Conservation (phyloP, 2,888 invertebrate genomes). For the Leptodirus hochenwartii region DNA sequence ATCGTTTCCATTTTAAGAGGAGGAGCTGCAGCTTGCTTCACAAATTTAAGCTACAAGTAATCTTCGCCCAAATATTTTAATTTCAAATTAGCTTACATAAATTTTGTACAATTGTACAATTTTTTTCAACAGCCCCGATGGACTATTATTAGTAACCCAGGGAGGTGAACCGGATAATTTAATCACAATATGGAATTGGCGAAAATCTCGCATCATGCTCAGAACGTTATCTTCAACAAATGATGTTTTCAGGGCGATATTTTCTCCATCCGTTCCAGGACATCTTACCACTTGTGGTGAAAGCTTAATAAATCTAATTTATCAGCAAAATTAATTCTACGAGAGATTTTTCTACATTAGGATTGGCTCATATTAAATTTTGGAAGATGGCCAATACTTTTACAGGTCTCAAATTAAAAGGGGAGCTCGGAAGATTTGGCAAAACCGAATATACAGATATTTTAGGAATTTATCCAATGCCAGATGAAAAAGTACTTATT, state of each 20-base stretch:
- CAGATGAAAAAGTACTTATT: constrained; percentile 60
- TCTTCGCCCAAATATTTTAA: background rate
- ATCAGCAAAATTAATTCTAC: too few relatives aligned
- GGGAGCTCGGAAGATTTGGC: constrained; percentile 77
- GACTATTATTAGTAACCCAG: constrained; percentile 61
- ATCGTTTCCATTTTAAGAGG: constrained; percentile 53
- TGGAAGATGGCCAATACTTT: constrained; percentile 89
- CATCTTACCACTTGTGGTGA: constrained; percentile 61
- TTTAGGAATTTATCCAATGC: constrained; percentile 64
- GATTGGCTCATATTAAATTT: constrained; percentile 65
- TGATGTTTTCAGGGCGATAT: constrained; percentile 60
- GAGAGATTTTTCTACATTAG: constrained; percentile 24
- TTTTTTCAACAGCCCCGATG: constrained; percentile 45
- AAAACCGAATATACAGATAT: constrained; percentile 86
- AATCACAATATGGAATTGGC: constrained; percentile 83
- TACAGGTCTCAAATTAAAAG: constrained; percentile 78
- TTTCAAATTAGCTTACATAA: constrained; percentile 1
- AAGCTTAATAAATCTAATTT: constrained; percentile 3
- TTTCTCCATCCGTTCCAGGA: constrained; percentile 64
- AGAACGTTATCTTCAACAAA: constrained; percentile 69
- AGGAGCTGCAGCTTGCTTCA: constrained; percentile 57
- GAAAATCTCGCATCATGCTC: constrained; percentile 50
- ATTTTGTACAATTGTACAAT: constrained; percentile 4
- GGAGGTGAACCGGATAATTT: constrained; percentile 76
- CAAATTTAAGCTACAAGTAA: constrained; percentile 56